Percentiles rank a stretch among this genome's conserved stretches.
Conservation (phyloP, 1,140 invertebrate species). For the Phocides pigmalion region DNA sequence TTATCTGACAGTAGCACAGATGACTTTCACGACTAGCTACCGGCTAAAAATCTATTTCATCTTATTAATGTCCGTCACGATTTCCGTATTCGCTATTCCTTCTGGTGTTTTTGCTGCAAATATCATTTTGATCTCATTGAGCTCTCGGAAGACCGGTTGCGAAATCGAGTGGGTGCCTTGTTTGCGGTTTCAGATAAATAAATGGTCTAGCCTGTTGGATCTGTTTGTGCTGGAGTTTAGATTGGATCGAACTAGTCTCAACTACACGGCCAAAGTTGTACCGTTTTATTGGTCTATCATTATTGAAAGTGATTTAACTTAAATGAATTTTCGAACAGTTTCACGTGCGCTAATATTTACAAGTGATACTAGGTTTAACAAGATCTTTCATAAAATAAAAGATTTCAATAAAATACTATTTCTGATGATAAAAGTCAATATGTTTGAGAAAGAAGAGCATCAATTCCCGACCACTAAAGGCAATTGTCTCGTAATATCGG, state of each 20-base stretch:
- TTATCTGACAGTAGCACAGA: conserved; percentile 51
- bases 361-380: background rate
- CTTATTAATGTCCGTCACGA: conserved; percentile 36
- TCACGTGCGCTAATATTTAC: background rate
- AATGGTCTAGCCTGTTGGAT: conserved; percentile 21
- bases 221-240: conserved; percentile 26
- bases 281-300: conserved; percentile 20
- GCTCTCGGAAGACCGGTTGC: conserved; percentile 31
- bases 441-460: conserved; percentile 56
- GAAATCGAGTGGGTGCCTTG: conserved; percentile 25
- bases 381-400: background rate
- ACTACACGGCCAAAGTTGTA: conserved; percentile 17
- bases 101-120: conserved; percentile 27
- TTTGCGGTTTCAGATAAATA: conserved; percentile 33
- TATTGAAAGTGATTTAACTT: conserved; percentile 17
- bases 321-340: background rate
- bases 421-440: conserved; percentile 33
- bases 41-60: conserved; percentile 35
- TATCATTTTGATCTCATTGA: conserved; percentile 33
- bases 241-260: conserved; percentile 24
- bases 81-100: conserved; percentile 30
- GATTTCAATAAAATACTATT: too few species aligned
- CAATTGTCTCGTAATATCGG: conserved; percentile 78
- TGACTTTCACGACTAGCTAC: conserved; percentile 43
- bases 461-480: conserved; percentile 70